Evolutionary conservation across 1,140 invertebrate genomes (phyloP), one percentile per base, ranked within the genome.

Genomic region (Tetragnatha versicolor): DNA sequence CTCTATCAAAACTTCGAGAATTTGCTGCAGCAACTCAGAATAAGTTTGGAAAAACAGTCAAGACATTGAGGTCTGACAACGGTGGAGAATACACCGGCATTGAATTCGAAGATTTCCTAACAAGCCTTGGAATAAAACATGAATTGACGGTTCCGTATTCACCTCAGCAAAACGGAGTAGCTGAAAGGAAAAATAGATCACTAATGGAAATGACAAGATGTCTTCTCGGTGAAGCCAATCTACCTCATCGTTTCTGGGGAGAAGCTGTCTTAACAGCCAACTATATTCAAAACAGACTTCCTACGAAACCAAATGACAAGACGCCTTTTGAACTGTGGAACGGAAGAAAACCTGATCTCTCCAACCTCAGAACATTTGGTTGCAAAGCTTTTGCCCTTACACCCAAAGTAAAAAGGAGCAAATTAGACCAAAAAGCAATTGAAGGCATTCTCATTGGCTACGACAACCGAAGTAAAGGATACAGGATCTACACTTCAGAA

Each of bases 141-240:
- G 83, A 88, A 73, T 85, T 83, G 33, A 87, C 85, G 10, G 83
- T 86, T 39, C 84, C 86, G 47, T 84, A 85, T 68, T 87, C 85
- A 10, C 87, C 88, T 69, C 84, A 89, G 79, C 82, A 85, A 81
- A 89, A 89, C 86, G 86, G 87, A 81, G 84, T 88, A 3, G 81
- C 87, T n/a, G 88, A 89, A 80, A 82, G 87, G 35, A 85, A 87
- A 82, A 85, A 85, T 63, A 39, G 84, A 45, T 85, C 83, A 7
- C 29, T 85, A 5, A 83, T 86, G 80, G 87, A 88, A 82, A 85
- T 81, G 77, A 84, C 85, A 35, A 81, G 85, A 81, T 81, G 83
- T 68, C 76, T 87, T 79, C 27, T 89, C 73, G 69, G 47, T 20
- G 83, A 87, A 1, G 80, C 84, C 17, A 70, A 85, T 45, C 65